Evolutionary conservation across 1,140 invertebrate species (phyloP).

Genomic region (Galendromus occidentalis): DNA sequence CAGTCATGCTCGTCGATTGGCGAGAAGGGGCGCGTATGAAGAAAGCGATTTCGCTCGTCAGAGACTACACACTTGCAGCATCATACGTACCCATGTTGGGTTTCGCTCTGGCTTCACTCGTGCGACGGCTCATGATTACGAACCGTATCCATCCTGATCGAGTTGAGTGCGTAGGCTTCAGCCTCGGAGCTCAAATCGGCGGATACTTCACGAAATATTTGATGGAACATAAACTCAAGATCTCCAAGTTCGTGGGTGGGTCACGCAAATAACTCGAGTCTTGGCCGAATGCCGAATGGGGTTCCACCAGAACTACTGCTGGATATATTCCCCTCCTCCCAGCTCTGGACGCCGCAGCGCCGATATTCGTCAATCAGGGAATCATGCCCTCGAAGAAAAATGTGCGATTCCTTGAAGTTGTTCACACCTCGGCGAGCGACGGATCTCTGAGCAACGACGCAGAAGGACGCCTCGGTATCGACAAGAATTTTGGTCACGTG

Average conservation of each 20-base stretch:
- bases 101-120: constrained; percentile 22
- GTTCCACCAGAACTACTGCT: constrained; percentile 7
- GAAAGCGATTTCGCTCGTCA: background rate
- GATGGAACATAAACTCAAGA: background rate
- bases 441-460: constrained; percentile 6
- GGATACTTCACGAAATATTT: constrained; percentile 23
- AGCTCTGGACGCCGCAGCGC: constrained; percentile 46
- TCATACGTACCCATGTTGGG: constrained; percentile 26
- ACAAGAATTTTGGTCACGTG: constrained; percentile 19
- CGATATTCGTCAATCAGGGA: constrained; percentile 32
- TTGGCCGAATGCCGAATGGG: no score
- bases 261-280: no score
- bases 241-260: constrained; percentile 32
- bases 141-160: background rate
- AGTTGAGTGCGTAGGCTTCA: constrained; percentile 39
- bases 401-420: constrained; percentile 47
- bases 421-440: constrained; percentile 40
- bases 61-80: background rate
- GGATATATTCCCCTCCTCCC: no score
- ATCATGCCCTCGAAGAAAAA: constrained; percentile 28
- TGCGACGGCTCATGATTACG: constrained; percentile 16
- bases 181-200: constrained; percentile 40
- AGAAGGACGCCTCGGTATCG: constrained; percentile 17
- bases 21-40: constrained; percentile 21
- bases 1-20: constrained; percentile 28